phyloP scores from a whole-genome alignment of 2,113 vertebrate species.

The Sphaerodactylus townsendi region DNA sequence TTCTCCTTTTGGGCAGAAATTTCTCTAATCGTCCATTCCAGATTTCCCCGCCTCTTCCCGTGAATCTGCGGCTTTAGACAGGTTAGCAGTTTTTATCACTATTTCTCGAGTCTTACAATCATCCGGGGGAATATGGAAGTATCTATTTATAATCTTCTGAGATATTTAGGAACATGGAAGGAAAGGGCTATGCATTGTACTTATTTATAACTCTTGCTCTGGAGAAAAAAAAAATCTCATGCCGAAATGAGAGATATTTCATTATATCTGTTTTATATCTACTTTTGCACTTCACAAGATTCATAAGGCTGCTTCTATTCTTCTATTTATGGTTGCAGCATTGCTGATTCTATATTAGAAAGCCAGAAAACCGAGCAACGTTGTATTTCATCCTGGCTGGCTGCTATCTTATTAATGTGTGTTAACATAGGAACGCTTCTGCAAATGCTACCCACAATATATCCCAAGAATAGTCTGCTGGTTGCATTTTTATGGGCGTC shows the following conservation, averaged over 20 bases:
- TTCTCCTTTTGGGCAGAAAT: conserved; percentile 4
- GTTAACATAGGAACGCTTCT: conserved; percentile 4
- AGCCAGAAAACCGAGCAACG: not conserved
- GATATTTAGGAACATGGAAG: not conserved
- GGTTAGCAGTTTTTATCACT: not conserved
- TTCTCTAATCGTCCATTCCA: conserved; percentile 3
- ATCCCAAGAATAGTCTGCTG: not conserved
- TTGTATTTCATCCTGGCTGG: conserved; percentile 11
- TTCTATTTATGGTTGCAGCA: conserved; percentile 4
- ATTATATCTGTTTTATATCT: conserved; percentile 24
- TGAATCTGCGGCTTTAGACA: not conserved
- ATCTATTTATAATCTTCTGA: conserved; percentile 6
- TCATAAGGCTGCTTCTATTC: conserved; percentile 1
- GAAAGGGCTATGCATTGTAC: not conserved
- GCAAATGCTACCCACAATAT: not conserved
- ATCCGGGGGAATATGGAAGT: conserved; percentile 6
- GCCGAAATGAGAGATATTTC: conserved; percentile 10
- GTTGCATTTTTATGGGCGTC: not conserved
- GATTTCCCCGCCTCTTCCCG: not conserved
- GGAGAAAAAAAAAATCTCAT: not conserved
- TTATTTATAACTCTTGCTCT: conserved; percentile 20
- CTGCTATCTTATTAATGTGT: conserved; percentile 25
- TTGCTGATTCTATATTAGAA: conserved; percentile 7
- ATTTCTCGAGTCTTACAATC: conserved; percentile 5
- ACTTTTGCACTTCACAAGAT: not conserved